Conservation (phyloP, 2,888 invertebrate genomes). For the Mythimna albipuncta region DNA sequence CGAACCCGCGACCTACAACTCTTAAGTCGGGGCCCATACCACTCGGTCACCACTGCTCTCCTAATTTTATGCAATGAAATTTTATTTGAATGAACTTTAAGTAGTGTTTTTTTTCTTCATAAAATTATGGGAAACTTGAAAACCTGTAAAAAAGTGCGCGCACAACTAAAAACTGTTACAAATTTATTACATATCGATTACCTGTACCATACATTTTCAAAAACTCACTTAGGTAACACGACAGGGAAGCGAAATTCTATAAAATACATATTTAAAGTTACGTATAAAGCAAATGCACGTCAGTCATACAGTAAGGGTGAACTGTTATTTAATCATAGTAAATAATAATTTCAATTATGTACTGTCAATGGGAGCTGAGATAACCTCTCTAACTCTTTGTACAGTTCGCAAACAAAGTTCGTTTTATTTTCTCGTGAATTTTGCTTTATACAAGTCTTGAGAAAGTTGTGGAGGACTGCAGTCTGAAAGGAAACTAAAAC, state of each 20-base stretch:
- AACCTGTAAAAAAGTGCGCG: too few relatives aligned
- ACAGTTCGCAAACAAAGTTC: conserved; percentile 67
- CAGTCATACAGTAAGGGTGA: conserved; percentile 50
- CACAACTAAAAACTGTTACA: too few relatives aligned
- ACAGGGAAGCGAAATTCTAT: conserved; percentile 29
- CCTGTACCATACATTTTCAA: neutral
- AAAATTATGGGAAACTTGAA: too few relatives aligned
- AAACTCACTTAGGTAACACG: conserved; percentile 6
- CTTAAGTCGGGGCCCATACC: too few relatives aligned
- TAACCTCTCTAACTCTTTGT: conserved; percentile 64
- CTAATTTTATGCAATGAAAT: too few relatives aligned
- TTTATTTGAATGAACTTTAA: too few relatives aligned
- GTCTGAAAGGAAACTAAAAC: neutral
- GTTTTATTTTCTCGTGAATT: conserved; percentile 7
- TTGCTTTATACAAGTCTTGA: conserved; percentile 4
- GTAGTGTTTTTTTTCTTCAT: too few relatives aligned
- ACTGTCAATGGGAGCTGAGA: conserved; percentile 79
- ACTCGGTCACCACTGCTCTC: too few relatives aligned
- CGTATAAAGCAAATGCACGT: conserved; percentile 41
- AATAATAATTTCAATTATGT: conserved; percentile 87
- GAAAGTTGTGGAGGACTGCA: neutral
- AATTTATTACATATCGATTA: too few relatives aligned
- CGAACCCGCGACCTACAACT: too few relatives aligned
- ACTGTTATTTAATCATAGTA: conserved; percentile 79
- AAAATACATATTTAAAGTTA: conserved; percentile 33